Evolutionary conservation across 2,113 vertebrate genomes (phyloP), one percentile per base, ranked within the genome.

Genomic region (Thinocorus orbignyianus): DNA sequence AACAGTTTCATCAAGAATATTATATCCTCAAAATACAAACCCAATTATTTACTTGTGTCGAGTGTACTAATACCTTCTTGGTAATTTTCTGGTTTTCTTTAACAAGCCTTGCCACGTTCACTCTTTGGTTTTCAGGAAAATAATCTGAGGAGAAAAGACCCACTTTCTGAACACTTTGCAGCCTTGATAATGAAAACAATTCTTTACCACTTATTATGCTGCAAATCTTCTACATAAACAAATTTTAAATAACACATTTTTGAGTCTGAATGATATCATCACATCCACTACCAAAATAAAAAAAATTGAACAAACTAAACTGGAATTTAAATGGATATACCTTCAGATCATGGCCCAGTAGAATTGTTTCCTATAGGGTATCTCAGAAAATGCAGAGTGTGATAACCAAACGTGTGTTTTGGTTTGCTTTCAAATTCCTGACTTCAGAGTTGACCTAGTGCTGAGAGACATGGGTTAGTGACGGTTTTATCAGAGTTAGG

Each of bases 1-100:
- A 9, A 81, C 62, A 90, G 39, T 73, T 95, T 87, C 94, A 26
- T 89, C 77, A 83, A 92, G 39, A 72, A 81, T 83, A 88, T 81
- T 70, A 82, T 57, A 94, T 72, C 37, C 57, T 80, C 60, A 72
- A 87, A 96, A 88, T 39, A 26, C 24, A 79, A 95, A 79, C 65
- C 7, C 20, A 68, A 79, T 86, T 91, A 79, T 88, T 93, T 91
- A 66, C 13, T 88, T 44, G 80, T 6, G 0, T 62, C 85, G 96
- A 39, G 54, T 46, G 76, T 87, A 92, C 51, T 85, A 94, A 93
- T 60, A 57, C 28, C 18, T 90, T 73, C 84, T 54, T 30, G 42
- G 48, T 68, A 78, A 76, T 55, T 85, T 93, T 89, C 51, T 85
- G 13, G 46, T 95, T 95, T 90, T 42, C 60, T 89, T n/a, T 69